Conservation (phyloP, 30 jellyfish, hydroid and myxozoan genomes). For the Cassiopea xamachana region DNA sequence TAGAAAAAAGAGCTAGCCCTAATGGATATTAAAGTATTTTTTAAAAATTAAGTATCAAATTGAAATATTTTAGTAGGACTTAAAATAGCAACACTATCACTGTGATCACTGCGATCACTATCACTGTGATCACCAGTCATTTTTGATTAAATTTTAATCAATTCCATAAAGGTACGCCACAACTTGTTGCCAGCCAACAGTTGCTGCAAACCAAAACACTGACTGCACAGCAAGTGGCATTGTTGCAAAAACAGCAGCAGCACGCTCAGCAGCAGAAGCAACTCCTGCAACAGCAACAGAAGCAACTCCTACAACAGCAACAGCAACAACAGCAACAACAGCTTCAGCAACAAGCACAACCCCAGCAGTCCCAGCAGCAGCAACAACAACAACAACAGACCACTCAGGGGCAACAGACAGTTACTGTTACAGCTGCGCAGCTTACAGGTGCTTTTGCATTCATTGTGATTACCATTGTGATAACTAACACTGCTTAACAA, state of each 20-base stretch:
- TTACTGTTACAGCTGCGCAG: slow-evolving; percentile 74
- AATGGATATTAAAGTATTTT: too few relatives aligned
- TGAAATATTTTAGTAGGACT: too few relatives aligned
- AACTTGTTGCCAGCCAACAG: slow-evolving; percentile 90
- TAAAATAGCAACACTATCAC: not conserved
- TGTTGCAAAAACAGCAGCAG: slow-evolving; percentile 89
- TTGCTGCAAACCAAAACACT: slow-evolving; percentile 88
- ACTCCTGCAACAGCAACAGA: slow-evolving; percentile 90
- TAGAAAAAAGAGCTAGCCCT: too few relatives aligned
- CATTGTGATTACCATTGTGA: not conserved
- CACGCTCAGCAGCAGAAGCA: slow-evolving; percentile 84
- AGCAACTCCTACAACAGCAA: slow-evolving; percentile 72
- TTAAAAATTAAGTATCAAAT: too few relatives aligned
- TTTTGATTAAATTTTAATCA: not conserved
- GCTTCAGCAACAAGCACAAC: slow-evolving; percentile 41
- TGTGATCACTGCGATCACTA: not conserved
- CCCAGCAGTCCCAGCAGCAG: slow-evolving; percentile 34
- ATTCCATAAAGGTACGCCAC: slow-evolving; percentile 38
- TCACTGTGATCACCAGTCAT: not conserved
- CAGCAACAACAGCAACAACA: slow-evolving; percentile 78
- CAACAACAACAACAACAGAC: slow-evolving; percentile 54
- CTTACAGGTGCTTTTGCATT: slow-evolving; percentile 33
- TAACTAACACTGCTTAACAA: too few relatives aligned
- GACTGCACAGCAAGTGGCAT: slow-evolving; percentile 95
- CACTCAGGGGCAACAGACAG: slow-evolving; percentile 60